Evolutionary conservation across 1,140 invertebrate species (phyloP).

Genomic region (Daktulosphaira vitifoliae): DNA sequence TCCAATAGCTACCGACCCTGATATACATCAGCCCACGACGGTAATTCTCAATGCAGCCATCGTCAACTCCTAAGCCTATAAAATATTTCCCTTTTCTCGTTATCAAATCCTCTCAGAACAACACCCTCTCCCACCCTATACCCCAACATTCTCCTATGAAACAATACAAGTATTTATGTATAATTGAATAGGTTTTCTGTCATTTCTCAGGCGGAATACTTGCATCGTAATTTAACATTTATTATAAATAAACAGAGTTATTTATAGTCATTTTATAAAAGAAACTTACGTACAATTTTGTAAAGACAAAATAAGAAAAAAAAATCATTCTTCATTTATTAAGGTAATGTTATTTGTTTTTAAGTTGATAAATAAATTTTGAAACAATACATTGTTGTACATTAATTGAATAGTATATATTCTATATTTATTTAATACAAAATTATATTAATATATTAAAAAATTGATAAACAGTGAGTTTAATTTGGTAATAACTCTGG

Average conservation of each 20-base stretch:
- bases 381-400: constrained; percentile 12
- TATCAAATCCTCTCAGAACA: constrained; percentile 22
- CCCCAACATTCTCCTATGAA: constrained; percentile 15
- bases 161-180: constrained; percentile 20
- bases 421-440: no score
- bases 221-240: constrained; percentile 32
- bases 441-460: no score
- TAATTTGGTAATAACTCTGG: constrained; percentile 28
- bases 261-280: constrained; percentile 33
- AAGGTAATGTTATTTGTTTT: constrained; percentile 30
- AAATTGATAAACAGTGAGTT: no score
- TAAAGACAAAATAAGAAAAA: constrained; percentile 33
- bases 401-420: no score
- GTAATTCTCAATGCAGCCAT: constrained; percentile 25
- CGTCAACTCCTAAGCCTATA: constrained; percentile 27
- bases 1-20: constrained; percentile 26
- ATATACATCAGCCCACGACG: constrained; percentile 26
- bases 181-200: constrained; percentile 24
- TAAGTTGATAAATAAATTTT: constrained; percentile 34
- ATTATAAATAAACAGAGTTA: constrained; percentile 28
- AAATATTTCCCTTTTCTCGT: background rate
- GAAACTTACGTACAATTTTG: constrained; percentile 34
- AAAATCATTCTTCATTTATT: constrained; percentile 35
- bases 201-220: constrained; percentile 19
- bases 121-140: background rate